Percentiles rank a stretch among this genome's conserved stretches.
These are phyloP conservation scores for Athene cunicularia DNA, from an alignment of 2,113 vertebrate genomes.

Conservation along the genomic window DNA sequence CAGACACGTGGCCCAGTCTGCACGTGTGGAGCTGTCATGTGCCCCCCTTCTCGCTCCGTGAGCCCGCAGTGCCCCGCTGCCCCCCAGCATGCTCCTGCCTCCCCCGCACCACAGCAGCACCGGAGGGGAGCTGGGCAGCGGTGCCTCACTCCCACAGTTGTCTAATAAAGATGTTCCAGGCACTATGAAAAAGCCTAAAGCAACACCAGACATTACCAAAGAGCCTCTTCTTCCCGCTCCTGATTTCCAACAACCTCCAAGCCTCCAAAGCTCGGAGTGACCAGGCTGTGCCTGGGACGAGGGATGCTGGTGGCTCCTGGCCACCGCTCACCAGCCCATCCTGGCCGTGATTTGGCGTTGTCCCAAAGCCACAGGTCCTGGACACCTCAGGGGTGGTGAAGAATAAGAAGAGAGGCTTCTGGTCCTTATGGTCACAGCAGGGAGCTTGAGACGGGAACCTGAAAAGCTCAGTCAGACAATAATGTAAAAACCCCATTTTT, in stretches of 20 bases:
- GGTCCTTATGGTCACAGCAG: not conserved
- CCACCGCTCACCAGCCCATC: fast-evolving
- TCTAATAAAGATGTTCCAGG: not conserved
- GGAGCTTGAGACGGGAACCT: not conserved
- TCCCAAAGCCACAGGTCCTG: not conserved
- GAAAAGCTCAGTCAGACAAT: not conserved
- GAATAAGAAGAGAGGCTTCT: not conserved
- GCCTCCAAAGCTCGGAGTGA: not conserved
- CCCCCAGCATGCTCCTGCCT: not conserved
- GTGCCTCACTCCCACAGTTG: not conserved
- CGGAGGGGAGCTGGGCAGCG: too few species aligned
- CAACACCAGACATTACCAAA: fast-evolving
- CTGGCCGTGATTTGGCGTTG: fast-evolving
- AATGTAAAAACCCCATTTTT: not conserved
- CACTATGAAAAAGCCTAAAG: not conserved
- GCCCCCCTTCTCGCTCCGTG: fast-evolving
- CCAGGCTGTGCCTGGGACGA: not conserved
- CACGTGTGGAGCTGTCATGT: fast-evolving
- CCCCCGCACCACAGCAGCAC: fast-evolving
- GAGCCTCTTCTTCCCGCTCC: not conserved
- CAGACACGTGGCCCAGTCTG: fast-evolving
- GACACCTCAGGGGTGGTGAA: not conserved
- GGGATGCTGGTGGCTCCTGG: not conserved
- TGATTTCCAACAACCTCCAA: fast-evolving
- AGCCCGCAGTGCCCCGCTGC: not conserved